Evolutionary conservation across 2,888 invertebrate genomes (phyloP).

Genomic region (Diloba caeruleocephala): DNA sequence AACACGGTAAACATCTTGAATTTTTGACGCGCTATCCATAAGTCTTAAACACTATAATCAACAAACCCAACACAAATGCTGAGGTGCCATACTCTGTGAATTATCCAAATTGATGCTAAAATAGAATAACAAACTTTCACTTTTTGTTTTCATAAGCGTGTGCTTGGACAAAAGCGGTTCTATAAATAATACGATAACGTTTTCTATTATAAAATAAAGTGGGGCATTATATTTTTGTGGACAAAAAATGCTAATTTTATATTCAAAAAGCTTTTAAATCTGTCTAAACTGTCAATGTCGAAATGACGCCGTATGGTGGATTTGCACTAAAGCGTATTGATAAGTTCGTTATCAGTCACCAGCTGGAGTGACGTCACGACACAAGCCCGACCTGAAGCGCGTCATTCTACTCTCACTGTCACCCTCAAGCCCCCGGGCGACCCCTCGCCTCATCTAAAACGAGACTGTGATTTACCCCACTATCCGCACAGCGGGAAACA

Average conservation of each 20-base stretch:
- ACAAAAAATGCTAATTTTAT: constrained; percentile 15
- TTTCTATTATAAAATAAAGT: constrained; percentile 37
- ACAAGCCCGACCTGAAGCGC: constrained; percentile 66
- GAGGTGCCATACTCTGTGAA: constrained; percentile 39
- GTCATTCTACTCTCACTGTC: constrained; percentile 72
- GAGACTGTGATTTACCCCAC: constrained; percentile 49
- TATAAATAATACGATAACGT: constrained; percentile 58
- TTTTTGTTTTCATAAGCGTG: constrained; percentile 59
- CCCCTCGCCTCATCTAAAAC: constrained; percentile 56
- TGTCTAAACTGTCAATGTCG: constrained; percentile 17
- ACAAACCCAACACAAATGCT: constrained; percentile 23
- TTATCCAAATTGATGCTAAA: constrained; percentile 56
- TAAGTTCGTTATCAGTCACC: constrained; percentile 69
- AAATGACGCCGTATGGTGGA: constrained; percentile 22
- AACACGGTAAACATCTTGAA: constrained; percentile 28
- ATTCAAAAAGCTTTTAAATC: constrained; percentile 11
- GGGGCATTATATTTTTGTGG: constrained; percentile 33
- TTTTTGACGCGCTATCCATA: constrained; percentile 13
- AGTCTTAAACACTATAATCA: constrained; percentile 20
- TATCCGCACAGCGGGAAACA: constrained; percentile 47
- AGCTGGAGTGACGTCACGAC: constrained; percentile 81
- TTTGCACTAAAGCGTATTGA: constrained; percentile 52
- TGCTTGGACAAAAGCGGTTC: constrained; percentile 67
- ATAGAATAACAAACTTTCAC: constrained; percentile 67
- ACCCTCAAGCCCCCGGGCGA: constrained; percentile 34